Conservation (phyloP, 2,113 vertebrate genomes). For the Hippopotamus amphibius region DNA sequence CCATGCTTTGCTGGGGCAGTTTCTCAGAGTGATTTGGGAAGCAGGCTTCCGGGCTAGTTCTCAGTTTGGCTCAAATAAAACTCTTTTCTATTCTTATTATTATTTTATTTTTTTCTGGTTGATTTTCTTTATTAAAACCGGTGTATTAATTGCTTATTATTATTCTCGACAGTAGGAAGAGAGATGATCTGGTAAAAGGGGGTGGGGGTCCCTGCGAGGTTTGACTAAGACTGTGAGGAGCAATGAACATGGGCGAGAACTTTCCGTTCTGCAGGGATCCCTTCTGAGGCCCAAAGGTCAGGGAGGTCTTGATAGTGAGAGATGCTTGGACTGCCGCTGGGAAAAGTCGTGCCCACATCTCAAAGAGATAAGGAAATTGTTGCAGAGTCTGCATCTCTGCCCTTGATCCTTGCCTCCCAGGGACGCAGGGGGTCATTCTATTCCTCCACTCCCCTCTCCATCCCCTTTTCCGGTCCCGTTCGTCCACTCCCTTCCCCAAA, state of each 20-base stretch:
- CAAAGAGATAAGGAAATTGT: neutral
- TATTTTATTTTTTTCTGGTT: too few species aligned
- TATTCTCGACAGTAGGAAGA: neutral
- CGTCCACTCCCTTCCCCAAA: neutral
- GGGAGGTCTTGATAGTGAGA: neutral
- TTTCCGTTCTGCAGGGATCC: neutral
- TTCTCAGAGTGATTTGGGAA: neutral
- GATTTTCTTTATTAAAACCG: too few species aligned
- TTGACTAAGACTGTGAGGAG: neutral
- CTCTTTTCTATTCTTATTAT: neutral
- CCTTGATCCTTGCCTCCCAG: neutral
- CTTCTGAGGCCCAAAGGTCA: neutral
- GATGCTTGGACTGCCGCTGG: neutral
- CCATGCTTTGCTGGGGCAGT: neutral
- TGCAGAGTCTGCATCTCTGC: neutral
- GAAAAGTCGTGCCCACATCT: neutral
- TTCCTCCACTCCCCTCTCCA: neutral
- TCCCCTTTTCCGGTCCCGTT: neutral
- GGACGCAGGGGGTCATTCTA: neutral
- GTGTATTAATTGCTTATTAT: neutral
- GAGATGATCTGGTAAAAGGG: neutral
- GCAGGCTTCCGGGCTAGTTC: neutral
- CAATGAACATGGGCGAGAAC: neutral
- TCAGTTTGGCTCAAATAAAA: neutral
- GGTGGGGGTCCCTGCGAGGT: neutral